Evolutionary conservation across 2,113 vertebrate genomes (phyloP).

Genomic region (Chaenocephalus aceratus): DNA sequence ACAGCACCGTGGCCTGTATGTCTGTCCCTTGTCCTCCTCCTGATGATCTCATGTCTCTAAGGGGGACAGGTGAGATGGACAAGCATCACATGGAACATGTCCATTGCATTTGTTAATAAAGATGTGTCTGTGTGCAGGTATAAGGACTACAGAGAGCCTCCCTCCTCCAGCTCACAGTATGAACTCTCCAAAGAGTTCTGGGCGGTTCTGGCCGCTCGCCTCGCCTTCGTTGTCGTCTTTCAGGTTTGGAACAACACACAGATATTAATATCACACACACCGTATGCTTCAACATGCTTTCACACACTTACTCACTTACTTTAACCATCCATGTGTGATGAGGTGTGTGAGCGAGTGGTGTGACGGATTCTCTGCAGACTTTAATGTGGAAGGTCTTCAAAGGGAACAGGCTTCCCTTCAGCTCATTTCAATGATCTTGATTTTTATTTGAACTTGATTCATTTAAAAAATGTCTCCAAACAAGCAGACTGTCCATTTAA

Average conservation of each 20-base stretch:
- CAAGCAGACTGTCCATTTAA: neutral
- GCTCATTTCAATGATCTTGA: too few relatives aligned
- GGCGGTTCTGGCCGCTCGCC: slow-evolving; percentile 93
- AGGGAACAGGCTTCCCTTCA: neutral
- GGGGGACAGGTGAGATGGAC: neutral
- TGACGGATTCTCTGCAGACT: neutral
- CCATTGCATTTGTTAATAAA: neutral
- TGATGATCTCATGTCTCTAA: too few relatives aligned
- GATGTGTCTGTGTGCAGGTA: slow-evolving; percentile 82
- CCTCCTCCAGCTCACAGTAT: slow-evolving; percentile 91
- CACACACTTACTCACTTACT: neutral
- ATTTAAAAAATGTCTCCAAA: too few relatives aligned
- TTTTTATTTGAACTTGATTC: too few relatives aligned
- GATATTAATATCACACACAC: neutral
- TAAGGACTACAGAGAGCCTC: slow-evolving; percentile 96
- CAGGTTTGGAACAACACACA: slow-evolving; percentile 84
- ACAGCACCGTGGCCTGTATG: neutral
- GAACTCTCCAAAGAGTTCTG: slow-evolving; percentile 97
- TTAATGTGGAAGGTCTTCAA: neutral
- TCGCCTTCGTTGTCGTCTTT: slow-evolving; percentile 96
- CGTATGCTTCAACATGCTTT: neutral
- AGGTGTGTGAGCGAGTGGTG: neutral
- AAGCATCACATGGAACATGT: neutral
- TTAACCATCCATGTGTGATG: neutral
- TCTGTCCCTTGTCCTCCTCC: neutral